Evolutionary conservation across 2,797 vertebrate species (phyloP), one percentile per base, ranked within the genome.

Genomic region (Synaphobranchus kaupii): DNA sequence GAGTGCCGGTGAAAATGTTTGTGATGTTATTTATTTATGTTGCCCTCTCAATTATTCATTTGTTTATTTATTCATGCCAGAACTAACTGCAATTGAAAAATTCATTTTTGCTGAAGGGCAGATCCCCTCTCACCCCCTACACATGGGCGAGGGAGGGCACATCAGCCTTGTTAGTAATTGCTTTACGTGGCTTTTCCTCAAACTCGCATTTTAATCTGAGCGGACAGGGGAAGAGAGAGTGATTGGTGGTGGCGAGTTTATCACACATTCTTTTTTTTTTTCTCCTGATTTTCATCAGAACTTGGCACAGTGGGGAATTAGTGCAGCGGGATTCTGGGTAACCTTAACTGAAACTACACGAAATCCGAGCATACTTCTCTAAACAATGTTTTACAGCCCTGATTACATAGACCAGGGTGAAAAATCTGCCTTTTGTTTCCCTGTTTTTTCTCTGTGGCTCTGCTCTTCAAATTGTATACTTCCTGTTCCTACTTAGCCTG

Each of bases 21-120:
- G 96, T 95, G 95, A 96, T 96, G 95, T 97, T 96, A 97, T 96
- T 97, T 97, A 97, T 97, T 97, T 96, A 96, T 97, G 96, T 96
- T 93, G 92, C 93, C 93, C 93, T 95, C 95, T 97, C 95, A 96
- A 96, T 96, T 96, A 97, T 97, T 97, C 95, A 97, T 96, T 96
- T 96, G 95, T 96, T 96, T 96, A 96, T 97, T 97, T 96, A 96
- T 97, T 96, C 96, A 96, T 96, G 94, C 94, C 91, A 94, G 94
- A 96, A 95, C 94, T 96, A 96, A 96, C 96, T 94, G 95, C 95
- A 95, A 96, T 96, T 96, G 95, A 95, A 96, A 96, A 96, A 96
- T 95, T 96, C 94, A 96, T 96, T 96, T 96, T 96, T 95, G 95
- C 95, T 96, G 95, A 96, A 96, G 96, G 96, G 95, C 94, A 95